Evolutionary conservation across 2,888 invertebrate species (phyloP).

Genomic region (Philereme vetulata): DNA sequence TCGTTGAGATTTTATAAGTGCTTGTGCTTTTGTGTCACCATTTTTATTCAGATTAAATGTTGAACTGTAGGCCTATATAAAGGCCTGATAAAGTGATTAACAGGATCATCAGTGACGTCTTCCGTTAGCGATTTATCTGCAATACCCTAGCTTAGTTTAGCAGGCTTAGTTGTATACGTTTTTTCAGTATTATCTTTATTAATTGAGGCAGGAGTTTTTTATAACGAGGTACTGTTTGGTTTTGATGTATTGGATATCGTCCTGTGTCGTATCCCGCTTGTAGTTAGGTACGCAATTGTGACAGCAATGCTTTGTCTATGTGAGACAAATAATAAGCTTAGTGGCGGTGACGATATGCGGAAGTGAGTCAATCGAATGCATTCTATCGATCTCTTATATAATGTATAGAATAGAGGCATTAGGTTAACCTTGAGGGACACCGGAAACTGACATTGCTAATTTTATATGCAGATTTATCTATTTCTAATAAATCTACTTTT

Average conservation of each 20-base stretch:
- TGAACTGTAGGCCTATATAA: conserved; percentile 31
- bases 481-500: background rate
- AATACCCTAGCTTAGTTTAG: conserved; percentile 54
- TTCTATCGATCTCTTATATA: conserved; percentile 41
- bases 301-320: conserved; percentile 68
- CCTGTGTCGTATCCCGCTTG: conserved; percentile 66
- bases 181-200: conserved; percentile 51
- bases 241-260: conserved; percentile 79
- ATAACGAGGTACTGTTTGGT: conserved; percentile 71
- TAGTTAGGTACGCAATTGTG: conserved; percentile 68
- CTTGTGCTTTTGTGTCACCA: conserved; percentile 41
- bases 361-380: conserved; percentile 42
- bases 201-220: conserved; percentile 54
- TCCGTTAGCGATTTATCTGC: conserved; percentile 57
- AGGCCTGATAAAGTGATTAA: conserved; percentile 37
- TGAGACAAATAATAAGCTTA: conserved; percentile 51
- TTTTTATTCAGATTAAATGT: conserved; percentile 27
- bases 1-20: conserved; percentile 65
- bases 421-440: conserved; percentile 22
- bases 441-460: conserved; percentile 1
- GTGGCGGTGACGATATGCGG: conserved; percentile 42
- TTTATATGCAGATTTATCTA: conserved; percentile 1
- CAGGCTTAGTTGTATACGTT: conserved; percentile 67
- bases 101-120: conserved; percentile 34
- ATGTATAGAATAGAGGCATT: conserved; percentile 26